Percentiles rank a stretch among this genome's conserved stretches.
Conservation (phyloP, 2,888 invertebrate species). For the Chymomyza fuscimana region DNA sequence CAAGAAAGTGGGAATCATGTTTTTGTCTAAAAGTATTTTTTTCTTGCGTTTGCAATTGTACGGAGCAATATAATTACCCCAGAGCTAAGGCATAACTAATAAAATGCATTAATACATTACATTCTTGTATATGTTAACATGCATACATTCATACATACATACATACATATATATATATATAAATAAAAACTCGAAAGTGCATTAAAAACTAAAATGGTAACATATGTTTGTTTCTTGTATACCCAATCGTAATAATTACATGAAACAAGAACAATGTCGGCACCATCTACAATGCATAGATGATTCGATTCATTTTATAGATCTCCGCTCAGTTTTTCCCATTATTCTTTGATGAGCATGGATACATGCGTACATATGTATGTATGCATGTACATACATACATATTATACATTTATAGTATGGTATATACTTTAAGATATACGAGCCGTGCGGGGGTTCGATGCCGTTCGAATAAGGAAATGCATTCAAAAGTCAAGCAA, state of each 20-base stretch:
- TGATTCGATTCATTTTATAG: slow-evolving; percentile 65
- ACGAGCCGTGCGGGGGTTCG: slow-evolving; percentile 22
- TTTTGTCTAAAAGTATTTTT: too few species aligned
- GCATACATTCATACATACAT: too few species aligned
- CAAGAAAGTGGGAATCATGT: too few species aligned
- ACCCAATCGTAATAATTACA: slow-evolving; percentile 69
- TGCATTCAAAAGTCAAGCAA: slow-evolving; percentile 56
- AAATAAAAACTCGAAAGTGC: slow-evolving; percentile 38
- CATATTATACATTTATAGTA: background rate
- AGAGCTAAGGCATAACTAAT: slow-evolving; percentile 49
- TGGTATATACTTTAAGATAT: background rate
- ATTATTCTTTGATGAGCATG: background rate
- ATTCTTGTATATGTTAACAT: background rate
- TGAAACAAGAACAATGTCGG: slow-evolving; percentile 31
- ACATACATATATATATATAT: slow-evolving; percentile 7
- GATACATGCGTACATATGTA: background rate
- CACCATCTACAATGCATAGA: slow-evolving; percentile 37
- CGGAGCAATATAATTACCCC: background rate
- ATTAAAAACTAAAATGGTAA: slow-evolving; percentile 66
- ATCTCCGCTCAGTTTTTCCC: slow-evolving; percentile 33
- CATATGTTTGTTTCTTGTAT: slow-evolving; percentile 66
- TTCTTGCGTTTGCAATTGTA: background rate
- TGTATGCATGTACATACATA: background rate
- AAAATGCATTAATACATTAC: slow-evolving; percentile 57
- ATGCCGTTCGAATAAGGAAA: slow-evolving; percentile 67